Evolutionary conservation across 2,797 vertebrate species (phyloP).

Genomic region (Phoeniculus purpureus): DNA sequence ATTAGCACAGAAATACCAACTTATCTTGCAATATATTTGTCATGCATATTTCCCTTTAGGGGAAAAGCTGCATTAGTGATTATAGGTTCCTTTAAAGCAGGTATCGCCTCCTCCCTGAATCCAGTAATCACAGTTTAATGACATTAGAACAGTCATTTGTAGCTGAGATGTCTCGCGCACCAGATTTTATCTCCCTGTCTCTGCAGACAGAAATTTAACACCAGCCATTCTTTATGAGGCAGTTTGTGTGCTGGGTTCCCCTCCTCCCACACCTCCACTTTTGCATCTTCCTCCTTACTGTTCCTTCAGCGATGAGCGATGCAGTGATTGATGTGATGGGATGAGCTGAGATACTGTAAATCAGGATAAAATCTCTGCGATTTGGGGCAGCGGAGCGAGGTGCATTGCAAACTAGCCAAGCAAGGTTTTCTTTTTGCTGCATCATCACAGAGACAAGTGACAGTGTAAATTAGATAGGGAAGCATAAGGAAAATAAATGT

Average conservation of each 20-base stretch:
- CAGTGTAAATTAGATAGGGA: not conserved
- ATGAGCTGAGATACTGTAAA: not conserved
- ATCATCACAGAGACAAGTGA: constrained; percentile 20
- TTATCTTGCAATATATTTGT: constrained; percentile 6
- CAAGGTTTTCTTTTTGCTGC: constrained; percentile 24
- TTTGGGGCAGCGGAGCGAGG: not conserved
- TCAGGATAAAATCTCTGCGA: not conserved
- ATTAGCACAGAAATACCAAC: constrained; percentile 36
- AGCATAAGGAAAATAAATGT: not conserved
- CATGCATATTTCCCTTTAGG: not conserved
- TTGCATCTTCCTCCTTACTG: not conserved
- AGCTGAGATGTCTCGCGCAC: not conserved
- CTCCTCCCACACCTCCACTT: not conserved
- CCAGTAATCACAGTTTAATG: constrained; percentile 2
- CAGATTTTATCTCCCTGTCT: constrained; percentile 26
- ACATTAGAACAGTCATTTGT: not conserved
- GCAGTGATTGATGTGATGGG: not conserved
- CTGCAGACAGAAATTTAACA: not conserved
- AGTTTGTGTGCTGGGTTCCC: not conserved
- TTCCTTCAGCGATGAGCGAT: not conserved
- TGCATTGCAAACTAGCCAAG: not conserved
- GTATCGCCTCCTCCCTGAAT: constrained; percentile 7
- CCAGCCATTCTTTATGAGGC: not conserved
- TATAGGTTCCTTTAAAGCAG: constrained; percentile 18
- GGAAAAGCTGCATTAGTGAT: constrained; percentile 1